These are phyloP conservation scores for Alouatta palliata DNA, from an alignment of 2,113 vertebrate genomes.

Conservation along the genomic window DNA sequence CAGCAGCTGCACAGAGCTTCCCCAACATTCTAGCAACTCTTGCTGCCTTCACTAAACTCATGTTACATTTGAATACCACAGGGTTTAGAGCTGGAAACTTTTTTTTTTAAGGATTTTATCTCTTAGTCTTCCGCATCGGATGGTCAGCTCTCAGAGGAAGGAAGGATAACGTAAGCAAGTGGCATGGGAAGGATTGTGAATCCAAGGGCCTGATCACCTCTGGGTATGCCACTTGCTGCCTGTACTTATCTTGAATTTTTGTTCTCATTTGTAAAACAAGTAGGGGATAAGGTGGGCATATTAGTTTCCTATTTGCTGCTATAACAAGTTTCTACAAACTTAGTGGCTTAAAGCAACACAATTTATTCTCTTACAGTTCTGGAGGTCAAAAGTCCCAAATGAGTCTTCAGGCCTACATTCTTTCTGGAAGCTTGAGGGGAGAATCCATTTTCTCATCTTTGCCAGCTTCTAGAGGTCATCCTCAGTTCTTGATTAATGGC, in stretches of 20 bases:
- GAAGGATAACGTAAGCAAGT: neutral
- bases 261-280: constrained; percentile 20
- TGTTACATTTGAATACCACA: neutral
- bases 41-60: neutral
- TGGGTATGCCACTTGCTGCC: neutral
- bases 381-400: neutral
- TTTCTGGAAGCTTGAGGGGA: neutral
- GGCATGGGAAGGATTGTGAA: neutral
- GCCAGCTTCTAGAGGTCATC: neutral
- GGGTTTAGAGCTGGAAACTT: neutral
- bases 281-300: neutral
- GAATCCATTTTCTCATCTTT: neutral
- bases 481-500: neutral
- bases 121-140: neutral
- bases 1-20: neutral
- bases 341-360: neutral
- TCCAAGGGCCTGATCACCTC: neutral
- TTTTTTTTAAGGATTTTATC: neutral
- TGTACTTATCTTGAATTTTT: neutral
- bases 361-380: neutral
- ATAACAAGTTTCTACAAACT: neutral
- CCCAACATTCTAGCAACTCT: neutral
- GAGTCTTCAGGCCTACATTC: neutral
- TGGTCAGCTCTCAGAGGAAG: neutral
- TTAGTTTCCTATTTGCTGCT: constrained; percentile 32